Evolutionary conservation across 2,888 invertebrate genomes (phyloP).

Genomic region (Panopea generosa): DNA sequence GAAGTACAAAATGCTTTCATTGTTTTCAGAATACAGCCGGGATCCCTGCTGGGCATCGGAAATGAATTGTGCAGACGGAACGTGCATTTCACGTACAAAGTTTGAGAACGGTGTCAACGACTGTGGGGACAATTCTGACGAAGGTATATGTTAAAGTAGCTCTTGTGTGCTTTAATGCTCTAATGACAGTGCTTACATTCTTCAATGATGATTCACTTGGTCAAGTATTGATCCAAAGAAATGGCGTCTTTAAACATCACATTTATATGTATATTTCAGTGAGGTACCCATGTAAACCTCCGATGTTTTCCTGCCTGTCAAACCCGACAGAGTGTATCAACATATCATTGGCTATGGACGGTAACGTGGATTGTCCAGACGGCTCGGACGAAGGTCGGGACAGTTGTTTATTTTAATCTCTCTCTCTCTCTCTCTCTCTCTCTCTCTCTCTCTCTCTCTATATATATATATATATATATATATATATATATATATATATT

Average conservation of each 20-base stretch:
- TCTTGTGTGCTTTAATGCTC: background rate
- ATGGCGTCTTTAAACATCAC: too few species aligned
- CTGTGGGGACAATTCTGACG: slow-evolving; percentile 78
- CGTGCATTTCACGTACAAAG: slow-evolving; percentile 59
- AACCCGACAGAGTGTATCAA: slow-evolving; percentile 52
- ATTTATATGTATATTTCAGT: slow-evolving; percentile 52
- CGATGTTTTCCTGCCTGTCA: slow-evolving; percentile 63
- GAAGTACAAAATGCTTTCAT: too few species aligned
- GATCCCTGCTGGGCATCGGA: slow-evolving; percentile 15
- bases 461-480: too few species aligned
- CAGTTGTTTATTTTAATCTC: too few species aligned
- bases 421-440: too few species aligned
- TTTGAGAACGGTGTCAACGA: slow-evolving; percentile 75
- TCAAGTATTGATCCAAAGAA: too few species aligned
- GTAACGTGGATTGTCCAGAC: slow-evolving; percentile 58
- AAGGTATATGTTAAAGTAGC: slow-evolving; percentile 62
- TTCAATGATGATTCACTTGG: too few species aligned
- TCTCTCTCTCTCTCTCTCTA: too few species aligned
- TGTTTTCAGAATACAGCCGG: too few species aligned
- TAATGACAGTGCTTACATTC: too few species aligned
- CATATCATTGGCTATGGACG: slow-evolving; percentile 65
- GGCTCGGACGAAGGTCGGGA: slow-evolving; percentile 64
- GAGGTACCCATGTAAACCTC: slow-evolving; percentile 45
- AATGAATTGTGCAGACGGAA: slow-evolving; percentile 65
- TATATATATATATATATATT: too few species aligned